phyloP scores from a whole-genome alignment of 2,888 invertebrate genomes.

The Melanchra persicariae region DNA sequence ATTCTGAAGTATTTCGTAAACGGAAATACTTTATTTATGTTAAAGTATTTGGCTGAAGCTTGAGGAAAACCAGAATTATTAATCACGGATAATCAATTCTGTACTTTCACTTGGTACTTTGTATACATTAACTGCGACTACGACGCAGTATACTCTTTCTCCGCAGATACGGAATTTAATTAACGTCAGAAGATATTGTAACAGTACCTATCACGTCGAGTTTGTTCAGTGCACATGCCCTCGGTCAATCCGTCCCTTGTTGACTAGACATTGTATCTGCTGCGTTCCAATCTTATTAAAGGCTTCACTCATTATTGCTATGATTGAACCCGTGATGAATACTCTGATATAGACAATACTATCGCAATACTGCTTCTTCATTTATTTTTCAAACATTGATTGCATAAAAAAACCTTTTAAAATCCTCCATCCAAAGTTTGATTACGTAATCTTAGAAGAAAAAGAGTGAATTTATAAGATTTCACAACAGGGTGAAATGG shows the following conservation, averaged over 20 bases:
- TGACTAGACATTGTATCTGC: constrained; percentile 30
- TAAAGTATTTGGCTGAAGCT: background rate
- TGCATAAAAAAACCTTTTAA: background rate
- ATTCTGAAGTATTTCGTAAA: background rate
- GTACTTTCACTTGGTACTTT: background rate
- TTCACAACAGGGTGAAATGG: constrained; percentile 9
- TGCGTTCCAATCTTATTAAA: constrained; percentile 37
- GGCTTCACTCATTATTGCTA: constrained; percentile 37
- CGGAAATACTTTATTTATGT: background rate
- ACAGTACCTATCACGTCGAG: constrained; percentile 17
- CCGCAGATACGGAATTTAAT: constrained; percentile 43
- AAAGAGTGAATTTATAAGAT: constrained; percentile 3
- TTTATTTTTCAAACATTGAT: background rate
- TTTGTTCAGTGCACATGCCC: constrained; percentile 44
- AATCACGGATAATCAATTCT: background rate
- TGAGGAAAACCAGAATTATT: background rate
- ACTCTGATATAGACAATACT: background rate
- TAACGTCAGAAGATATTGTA: constrained; percentile 41
- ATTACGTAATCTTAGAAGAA: background rate
- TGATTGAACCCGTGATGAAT: background rate
- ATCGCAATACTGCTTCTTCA: background rate
- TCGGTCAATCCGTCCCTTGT: constrained; percentile 47
- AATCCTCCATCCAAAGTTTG: background rate
- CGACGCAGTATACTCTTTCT: constrained; percentile 18
- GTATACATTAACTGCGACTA: background rate